Evolutionary conservation across 2,113 vertebrate genomes (phyloP).

Genomic region (Sapajus apella): DNA sequence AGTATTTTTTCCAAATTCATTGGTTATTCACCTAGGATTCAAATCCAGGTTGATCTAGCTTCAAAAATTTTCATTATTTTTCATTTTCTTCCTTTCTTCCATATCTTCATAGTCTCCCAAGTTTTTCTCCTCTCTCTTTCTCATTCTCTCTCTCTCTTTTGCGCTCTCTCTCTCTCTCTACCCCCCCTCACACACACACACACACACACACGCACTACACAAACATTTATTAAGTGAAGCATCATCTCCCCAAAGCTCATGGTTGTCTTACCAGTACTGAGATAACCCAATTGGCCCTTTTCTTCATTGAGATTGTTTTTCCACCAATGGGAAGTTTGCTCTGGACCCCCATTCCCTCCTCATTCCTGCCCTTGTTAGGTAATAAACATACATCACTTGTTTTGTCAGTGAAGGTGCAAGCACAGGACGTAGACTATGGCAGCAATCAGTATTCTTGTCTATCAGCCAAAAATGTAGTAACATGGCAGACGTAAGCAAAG

Average conservation of each 20-base stretch:
- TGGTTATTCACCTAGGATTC: background rate
- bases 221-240: background rate
- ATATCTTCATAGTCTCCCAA: background rate
- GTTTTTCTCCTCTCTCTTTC: background rate
- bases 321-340: background rate
- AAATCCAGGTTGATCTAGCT: background rate
- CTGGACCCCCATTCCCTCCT: background rate
- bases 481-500: background rate
- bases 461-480: background rate
- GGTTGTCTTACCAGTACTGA: background rate
- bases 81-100: background rate
- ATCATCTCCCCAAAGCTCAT: background rate
- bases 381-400: background rate
- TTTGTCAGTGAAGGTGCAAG: background rate
- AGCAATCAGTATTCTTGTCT: background rate
- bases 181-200: background rate
- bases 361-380: background rate
- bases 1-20: conserved; percentile 1
- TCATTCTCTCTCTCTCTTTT: background rate
- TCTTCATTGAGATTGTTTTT: background rate
- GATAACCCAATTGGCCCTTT: background rate
- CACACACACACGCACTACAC: background rate
- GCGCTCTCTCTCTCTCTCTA: background rate
- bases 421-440: background rate
- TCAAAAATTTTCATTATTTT: conserved; percentile 1